Conservation (phyloP, 1,140 invertebrate species). For the Drosophila sucinea region DNA sequence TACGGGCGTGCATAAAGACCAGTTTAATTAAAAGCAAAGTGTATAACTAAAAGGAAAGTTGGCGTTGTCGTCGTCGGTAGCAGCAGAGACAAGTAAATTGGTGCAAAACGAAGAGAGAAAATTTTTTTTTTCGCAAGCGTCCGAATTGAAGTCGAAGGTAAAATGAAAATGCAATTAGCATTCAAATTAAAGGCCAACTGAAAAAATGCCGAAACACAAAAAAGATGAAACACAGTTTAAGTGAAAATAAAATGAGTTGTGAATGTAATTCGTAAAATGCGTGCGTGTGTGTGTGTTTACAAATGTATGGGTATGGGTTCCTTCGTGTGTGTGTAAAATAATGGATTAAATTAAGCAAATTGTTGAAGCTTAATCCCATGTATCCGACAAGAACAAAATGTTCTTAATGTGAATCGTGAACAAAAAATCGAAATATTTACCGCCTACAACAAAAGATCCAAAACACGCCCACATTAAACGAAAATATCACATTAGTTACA, state of each 20-base stretch:
- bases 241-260: constrained; percentile 56
- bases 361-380: constrained; percentile 22
- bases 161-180: constrained; percentile 52
- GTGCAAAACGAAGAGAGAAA: constrained; percentile 61
- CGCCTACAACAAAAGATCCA: constrained; percentile 20
- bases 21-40: constrained; percentile 39
- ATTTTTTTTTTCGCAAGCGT: constrained; percentile 52
- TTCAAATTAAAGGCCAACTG: constrained; percentile 34
- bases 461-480: constrained; percentile 41
- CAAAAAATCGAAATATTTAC: constrained; percentile 22
- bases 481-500: constrained; percentile 12
- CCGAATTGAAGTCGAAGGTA: constrained; percentile 51
- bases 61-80: constrained; percentile 38
- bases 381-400: constrained; percentile 18
- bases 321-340: constrained; percentile 17
- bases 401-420: constrained; percentile 28
- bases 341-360: constrained; percentile 33
- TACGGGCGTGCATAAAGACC: constrained; percentile 8
- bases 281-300: constrained; percentile 23
- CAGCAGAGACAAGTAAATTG: constrained; percentile 30
- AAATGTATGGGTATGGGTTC: constrained; percentile 9
- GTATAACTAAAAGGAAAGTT: constrained; percentile 69
- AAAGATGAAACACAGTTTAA: constrained; percentile 36
- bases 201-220: constrained; percentile 16
- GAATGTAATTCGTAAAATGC: constrained; percentile 40